Conservation (phyloP, 2,113 vertebrate genomes). For the Vireo altiloquus region DNA sequence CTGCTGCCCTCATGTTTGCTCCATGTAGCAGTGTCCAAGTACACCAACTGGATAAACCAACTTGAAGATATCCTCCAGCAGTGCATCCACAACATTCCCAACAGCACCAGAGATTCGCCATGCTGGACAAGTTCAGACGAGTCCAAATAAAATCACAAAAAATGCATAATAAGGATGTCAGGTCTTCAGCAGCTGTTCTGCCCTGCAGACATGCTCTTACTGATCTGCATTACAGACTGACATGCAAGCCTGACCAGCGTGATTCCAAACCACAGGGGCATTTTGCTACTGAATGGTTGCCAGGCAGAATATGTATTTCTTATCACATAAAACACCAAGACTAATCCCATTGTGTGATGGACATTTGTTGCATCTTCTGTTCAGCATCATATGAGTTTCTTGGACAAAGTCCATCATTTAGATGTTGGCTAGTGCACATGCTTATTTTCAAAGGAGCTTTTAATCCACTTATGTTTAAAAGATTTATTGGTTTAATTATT, state of each 20-base stretch:
- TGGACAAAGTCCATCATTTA: neutral
- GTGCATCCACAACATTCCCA: neutral
- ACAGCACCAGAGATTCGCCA: neutral
- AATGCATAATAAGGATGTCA: neutral
- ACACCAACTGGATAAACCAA: neutral
- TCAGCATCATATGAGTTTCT: neutral
- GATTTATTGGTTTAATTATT: conserved; percentile 61
- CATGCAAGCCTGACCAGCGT: neutral
- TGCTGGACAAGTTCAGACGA: neutral
- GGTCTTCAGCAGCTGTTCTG: neutral
- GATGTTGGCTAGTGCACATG: neutral
- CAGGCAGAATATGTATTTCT: neutral
- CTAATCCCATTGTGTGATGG: neutral
- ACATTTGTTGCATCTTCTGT: conserved; percentile 1
- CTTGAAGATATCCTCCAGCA: neutral
- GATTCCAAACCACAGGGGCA: neutral
- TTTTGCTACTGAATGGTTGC: neutral
- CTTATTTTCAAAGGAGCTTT: conserved; percentile 48
- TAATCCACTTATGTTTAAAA: conserved; percentile 31
- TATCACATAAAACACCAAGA: neutral
- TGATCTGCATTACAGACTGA: neutral
- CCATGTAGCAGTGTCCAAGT: accelerated
- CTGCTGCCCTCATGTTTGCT: neutral
- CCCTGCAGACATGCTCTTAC: neutral
- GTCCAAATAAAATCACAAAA: neutral